Evolutionary conservation across 2,797 vertebrate species (phyloP), one percentile per base, ranked within the genome.

Genomic region (Babyrousa celebensis): DNA sequence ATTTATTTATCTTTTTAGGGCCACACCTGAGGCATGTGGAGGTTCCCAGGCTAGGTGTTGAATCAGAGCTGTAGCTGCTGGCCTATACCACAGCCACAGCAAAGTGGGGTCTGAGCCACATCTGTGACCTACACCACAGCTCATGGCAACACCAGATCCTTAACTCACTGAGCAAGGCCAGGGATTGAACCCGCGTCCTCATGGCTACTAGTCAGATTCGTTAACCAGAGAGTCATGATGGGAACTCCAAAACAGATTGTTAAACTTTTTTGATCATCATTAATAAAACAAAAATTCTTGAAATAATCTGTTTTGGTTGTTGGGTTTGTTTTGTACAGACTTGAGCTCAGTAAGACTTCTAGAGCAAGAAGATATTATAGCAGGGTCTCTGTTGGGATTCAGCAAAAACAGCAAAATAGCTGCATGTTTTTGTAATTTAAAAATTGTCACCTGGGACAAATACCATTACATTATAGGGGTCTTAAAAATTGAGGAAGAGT

Each of bases 401-500:
- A 74, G 79, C 78, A 83, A 63, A 85, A 43, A 54, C 75, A 60
- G 15, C 71, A 89, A 14, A 75, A 60, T 68, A 72, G 32, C 54
- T 83, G 23, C 60, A 5, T 85, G 12, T 84, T 48, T 94, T 74
- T 95, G 72, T 71, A 40, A 96, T 60, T 87, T 80, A 67, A 86
- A 94, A 94, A 79, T 85, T 40, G 12, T 79, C 27, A 89, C 29
- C 32, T 88, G n/a, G 32, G 78, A 67, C 74, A 88, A 94, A 82
- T 79, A 58, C 29, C 75, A 6, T 83, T 79, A n/a, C 40, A 54
- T 48, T 93, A 7, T 91, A 93, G 12, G 12, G 11, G 67, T 96
- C 62, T 72, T 90, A 17, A 90, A 62, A 54, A 71, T 25, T 75
- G 60, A 96, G 48, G 63, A 91, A 80, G 82, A 67, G 20, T 63